Percentiles rank a stretch among this genome's conserved stretches.
Conservation (phyloP, 2,888 invertebrate species). For the Chrysomela aeneicollis region DNA sequence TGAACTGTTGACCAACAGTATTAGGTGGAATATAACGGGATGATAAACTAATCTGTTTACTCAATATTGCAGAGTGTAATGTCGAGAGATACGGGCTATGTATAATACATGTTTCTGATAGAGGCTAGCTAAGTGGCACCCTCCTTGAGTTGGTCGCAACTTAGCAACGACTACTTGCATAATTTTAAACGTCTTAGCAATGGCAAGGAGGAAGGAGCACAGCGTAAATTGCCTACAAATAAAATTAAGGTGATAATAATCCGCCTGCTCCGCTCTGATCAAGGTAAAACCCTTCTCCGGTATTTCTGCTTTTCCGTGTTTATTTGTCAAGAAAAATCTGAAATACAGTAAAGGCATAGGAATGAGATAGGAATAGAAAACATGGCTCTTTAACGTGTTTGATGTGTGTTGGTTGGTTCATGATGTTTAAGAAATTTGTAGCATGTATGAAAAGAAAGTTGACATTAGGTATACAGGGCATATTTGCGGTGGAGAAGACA, state of each 20-base stretch:
- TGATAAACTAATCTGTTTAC: constrained; percentile 58
- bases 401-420: too few relatives aligned
- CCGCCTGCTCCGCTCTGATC: background rate
- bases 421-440: too few relatives aligned
- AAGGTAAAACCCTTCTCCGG: background rate
- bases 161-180: constrained; percentile 34
- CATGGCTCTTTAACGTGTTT: too few relatives aligned
- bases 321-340: background rate
- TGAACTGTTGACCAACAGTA: constrained; percentile 58
- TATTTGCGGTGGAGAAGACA: too few relatives aligned
- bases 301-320: background rate
- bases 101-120: constrained; percentile 38
- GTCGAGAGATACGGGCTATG: constrained; percentile 44
- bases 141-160: constrained; percentile 31
- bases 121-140: constrained; percentile 33
- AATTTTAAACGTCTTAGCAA: constrained; percentile 31
- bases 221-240: constrained; percentile 1
- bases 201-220: background rate
- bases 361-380: too few relatives aligned
- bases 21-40: constrained; percentile 55
- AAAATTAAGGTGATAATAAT: constrained; percentile 7
- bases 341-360: too few relatives aligned
- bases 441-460: too few relatives aligned
- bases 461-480: too few relatives aligned
- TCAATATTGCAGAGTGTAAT: constrained; percentile 54